Conservation (phyloP, 2,888 invertebrate genomes). For the Lacanobia wlatinum region DNA sequence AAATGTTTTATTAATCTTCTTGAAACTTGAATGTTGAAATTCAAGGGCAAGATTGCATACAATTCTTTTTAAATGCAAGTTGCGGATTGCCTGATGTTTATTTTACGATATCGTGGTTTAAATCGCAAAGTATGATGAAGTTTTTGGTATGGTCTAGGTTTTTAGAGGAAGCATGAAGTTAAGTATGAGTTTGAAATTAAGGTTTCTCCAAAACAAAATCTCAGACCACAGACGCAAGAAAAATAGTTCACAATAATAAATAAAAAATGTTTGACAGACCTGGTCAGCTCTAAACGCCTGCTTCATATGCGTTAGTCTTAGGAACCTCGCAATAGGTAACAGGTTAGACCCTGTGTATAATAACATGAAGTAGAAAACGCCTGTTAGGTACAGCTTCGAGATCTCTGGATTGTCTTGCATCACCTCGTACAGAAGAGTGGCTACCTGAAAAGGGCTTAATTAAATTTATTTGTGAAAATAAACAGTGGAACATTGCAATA, state of each 20-base stretch:
- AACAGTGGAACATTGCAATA: neutral
- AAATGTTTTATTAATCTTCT: too few species aligned
- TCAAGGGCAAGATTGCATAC: too few species aligned
- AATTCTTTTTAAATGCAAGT: too few species aligned
- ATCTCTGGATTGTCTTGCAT: slow-evolving; percentile 99
- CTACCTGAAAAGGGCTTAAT: slow-evolving; percentile 90
- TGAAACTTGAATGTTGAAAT: too few species aligned
- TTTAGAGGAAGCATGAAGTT: too few species aligned
- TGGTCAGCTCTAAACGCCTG: slow-evolving; percentile 98
- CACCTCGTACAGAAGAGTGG: slow-evolving; percentile 96
- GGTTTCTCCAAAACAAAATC: too few species aligned
- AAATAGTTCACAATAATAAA: neutral
- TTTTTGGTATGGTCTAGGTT: too few species aligned
- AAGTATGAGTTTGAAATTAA: too few species aligned
- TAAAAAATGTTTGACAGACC: slow-evolving; percentile 86
- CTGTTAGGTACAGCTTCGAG: slow-evolving; percentile 98
- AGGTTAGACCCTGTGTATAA: slow-evolving; percentile 99
- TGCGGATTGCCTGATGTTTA: too few species aligned
- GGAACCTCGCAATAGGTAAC: slow-evolving; percentile 97
- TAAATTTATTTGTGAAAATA: neutral
- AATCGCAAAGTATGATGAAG: too few species aligned
- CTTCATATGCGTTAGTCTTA: slow-evolving; percentile 98
- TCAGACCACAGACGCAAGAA: neutral
- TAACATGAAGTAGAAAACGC: slow-evolving; percentile 99
- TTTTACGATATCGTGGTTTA: too few species aligned